phyloP scores from a whole-genome alignment of 2,797 vertebrate genomes.

The Chelon auratus region DNA sequence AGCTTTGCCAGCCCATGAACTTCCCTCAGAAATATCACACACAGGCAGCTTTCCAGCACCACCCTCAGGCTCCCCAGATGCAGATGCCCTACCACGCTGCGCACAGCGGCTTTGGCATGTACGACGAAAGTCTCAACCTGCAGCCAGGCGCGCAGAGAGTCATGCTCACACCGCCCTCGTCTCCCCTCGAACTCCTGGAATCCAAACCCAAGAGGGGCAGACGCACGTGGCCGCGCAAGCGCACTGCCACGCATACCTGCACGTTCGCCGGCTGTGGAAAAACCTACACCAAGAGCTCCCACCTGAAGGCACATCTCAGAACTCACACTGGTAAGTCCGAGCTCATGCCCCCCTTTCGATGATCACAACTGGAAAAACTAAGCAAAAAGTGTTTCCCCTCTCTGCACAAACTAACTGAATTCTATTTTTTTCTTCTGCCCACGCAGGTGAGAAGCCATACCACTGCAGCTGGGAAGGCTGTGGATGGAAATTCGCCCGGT shows the following conservation, averaged over 20 bases:
- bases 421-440: slow-evolving; percentile 19
- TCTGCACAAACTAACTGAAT: slow-evolving; percentile 2
- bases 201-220: slow-evolving; percentile 95
- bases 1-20: slow-evolving; percentile 84
- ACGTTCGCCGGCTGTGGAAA: slow-evolving; percentile 95
- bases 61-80: slow-evolving; percentile 77
- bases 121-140: slow-evolving; percentile 85
- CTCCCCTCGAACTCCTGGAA: slow-evolving; percentile 94
- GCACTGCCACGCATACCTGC: slow-evolving; percentile 96
- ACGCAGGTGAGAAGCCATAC: slow-evolving; percentile 96
- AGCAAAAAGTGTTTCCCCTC: neutral
- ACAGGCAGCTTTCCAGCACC: slow-evolving; percentile 80
- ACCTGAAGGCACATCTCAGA: slow-evolving; percentile 96
- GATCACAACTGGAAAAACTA: too few species aligned
- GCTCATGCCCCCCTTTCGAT: neutral
- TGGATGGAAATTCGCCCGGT: slow-evolving; percentile 99
- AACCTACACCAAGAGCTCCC: slow-evolving; percentile 99
- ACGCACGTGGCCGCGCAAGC: slow-evolving; percentile 97
- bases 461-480: slow-evolving; percentile 99
- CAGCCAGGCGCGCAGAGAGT: slow-evolving; percentile 87
- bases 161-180: slow-evolving; percentile 94
- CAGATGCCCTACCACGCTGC: slow-evolving; percentile 87
- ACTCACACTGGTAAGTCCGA: slow-evolving; percentile 94
- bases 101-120: slow-evolving; percentile 86
- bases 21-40: slow-evolving; percentile 85